A percentile compares a stretch with the other conserved stretches of the same genome.
phyloP scores from a whole-genome alignment of 2,888 invertebrate genomes.

The Clusia tigrina region DNA sequence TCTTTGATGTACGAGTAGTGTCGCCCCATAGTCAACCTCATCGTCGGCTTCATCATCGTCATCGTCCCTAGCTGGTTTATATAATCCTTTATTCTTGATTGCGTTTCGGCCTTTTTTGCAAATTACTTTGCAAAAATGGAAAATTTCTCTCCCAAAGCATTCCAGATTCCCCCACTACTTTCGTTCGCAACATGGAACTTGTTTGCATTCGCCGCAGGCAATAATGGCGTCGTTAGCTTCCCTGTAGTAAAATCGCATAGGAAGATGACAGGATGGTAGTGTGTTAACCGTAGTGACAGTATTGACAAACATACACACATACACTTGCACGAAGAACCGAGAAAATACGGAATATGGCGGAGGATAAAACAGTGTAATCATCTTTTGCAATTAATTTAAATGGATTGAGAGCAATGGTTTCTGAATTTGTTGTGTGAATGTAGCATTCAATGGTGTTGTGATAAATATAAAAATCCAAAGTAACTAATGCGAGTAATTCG shows the following conservation, averaged over 20 bases:
- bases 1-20: neutral
- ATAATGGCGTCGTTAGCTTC: neutral
- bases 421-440: neutral
- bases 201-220: neutral
- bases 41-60: slow-evolving; percentile 10
- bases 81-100: slow-evolving; percentile 9
- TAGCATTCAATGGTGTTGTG: neutral
- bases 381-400: slow-evolving; percentile 62
- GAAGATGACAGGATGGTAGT: neutral
- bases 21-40: neutral
- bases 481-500: no score
- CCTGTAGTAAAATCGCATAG: neutral
- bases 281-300: no score
- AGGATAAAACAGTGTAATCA: slow-evolving; percentile 60
- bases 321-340: no score
- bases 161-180: neutral
- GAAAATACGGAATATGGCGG: no score
- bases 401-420: slow-evolving; percentile 53
- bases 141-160: slow-evolving; percentile 34
- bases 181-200: neutral
- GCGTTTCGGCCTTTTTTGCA: slow-evolving; percentile 47
- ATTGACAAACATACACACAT: no score
- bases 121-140: slow-evolving; percentile 56
- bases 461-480: no score
- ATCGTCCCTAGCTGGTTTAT: slow-evolving; percentile 10